Conservation (phyloP, 2,113 vertebrate species). For the Amblyopsis rosae region DNA sequence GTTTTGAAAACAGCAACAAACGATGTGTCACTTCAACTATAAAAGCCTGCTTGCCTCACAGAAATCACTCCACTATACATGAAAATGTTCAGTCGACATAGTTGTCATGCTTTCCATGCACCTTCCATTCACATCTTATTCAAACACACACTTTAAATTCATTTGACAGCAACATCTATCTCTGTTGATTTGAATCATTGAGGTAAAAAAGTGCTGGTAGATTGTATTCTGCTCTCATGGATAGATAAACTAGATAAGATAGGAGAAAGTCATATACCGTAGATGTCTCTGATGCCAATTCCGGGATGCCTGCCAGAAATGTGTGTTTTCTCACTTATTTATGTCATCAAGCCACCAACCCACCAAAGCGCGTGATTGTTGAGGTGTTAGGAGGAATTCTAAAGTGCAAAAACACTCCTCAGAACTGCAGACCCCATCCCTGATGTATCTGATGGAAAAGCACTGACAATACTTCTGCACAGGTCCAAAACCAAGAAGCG, state of each 20-base stretch:
- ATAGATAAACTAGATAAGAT: neutral
- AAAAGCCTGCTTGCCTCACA: neutral
- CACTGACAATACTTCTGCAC: neutral
- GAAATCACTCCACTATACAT: too few species aligned
- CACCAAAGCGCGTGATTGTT: neutral
- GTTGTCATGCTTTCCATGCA: too few species aligned
- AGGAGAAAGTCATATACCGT: neutral
- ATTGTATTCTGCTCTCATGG: neutral
- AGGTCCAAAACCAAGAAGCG: neutral
- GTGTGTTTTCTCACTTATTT: neutral
- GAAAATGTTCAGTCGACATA: too few species aligned
- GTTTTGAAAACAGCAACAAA: constrained; percentile 65
- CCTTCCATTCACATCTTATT: too few species aligned
- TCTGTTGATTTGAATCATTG: neutral
- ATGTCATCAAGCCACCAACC: neutral
- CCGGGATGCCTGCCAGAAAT: neutral
- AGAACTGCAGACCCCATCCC: neutral
- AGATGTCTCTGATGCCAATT: neutral
- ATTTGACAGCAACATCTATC: neutral
- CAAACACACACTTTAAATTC: too few species aligned
- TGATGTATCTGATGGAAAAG: neutral
- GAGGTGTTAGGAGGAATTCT: neutral
- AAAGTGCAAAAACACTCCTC: neutral
- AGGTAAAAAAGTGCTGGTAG: neutral
- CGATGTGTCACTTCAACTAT: constrained; percentile 24